These are phyloP conservation scores for Sus cebifrons DNA, from an alignment of 2,797 vertebrate genomes.

Conservation along the genomic window DNA sequence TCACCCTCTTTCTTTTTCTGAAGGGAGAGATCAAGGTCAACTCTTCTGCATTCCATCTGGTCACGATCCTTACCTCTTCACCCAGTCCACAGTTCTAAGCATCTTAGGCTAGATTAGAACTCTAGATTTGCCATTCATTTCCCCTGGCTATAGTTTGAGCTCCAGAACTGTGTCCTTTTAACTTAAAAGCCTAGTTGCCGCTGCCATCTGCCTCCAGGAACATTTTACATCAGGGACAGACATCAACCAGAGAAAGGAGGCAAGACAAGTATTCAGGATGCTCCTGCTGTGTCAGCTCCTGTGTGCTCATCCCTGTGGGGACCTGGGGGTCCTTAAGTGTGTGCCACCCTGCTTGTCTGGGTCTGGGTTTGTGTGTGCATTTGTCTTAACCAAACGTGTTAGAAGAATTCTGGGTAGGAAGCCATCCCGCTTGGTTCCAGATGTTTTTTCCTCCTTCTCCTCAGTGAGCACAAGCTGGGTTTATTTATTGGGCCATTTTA, in stretches of 20 bases:
- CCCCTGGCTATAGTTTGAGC: not conserved
- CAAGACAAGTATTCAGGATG: rapidly evolving
- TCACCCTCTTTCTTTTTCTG: not conserved
- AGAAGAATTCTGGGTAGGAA: slow-evolving; percentile 66
- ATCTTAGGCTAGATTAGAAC: not conserved
- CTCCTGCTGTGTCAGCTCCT: not conserved
- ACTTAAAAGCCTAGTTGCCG: not conserved
- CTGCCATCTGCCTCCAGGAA: not conserved
- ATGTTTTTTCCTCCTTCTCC: slow-evolving; percentile 52
- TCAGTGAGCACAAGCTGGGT: slow-evolving; percentile 6
- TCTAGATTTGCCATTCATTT: not conserved
- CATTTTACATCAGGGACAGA: not conserved
- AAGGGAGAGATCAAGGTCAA: not conserved
- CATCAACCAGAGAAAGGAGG: not conserved
- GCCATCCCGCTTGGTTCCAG: slow-evolving; percentile 54
- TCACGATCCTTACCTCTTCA: not conserved
- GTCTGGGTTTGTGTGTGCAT: not conserved
- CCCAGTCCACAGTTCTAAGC: not conserved
- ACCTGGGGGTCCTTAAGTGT: rapidly evolving
- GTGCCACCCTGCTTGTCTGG: not conserved
- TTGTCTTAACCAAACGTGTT: not conserved
- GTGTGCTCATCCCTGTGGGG: not conserved
- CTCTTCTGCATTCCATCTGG: not conserved
- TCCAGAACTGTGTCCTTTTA: not conserved
- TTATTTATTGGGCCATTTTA: slow-evolving; percentile 75